Base-by-base conservation (phyloP, 2,113 vertebrate genomes). In the Ochotona princeps region DNA sequence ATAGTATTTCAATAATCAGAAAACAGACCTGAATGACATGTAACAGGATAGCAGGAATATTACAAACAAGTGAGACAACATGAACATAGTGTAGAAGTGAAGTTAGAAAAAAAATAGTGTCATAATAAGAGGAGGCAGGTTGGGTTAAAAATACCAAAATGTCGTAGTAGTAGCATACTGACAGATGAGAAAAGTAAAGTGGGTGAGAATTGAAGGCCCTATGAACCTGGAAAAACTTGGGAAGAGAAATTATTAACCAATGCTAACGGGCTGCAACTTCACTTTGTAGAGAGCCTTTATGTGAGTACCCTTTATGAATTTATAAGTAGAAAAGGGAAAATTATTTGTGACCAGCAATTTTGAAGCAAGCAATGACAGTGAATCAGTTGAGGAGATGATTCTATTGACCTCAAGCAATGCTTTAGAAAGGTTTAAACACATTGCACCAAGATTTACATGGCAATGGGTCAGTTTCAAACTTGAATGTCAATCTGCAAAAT, bases 341-440 rank as follows among this genome's bases (percentile, higher is more conserved):
- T 20, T 91, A 14, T 83, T 75, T 87, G 44, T 26, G 30, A 85
- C 49, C 1, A 76, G 8, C 7, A 51, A 54, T 80, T 83, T 89
- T 47, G 86, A 90, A 67, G 49, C 86, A 26, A 86, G 80, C 51
- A 63, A 78, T 91, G 7, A 82, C 54, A 66, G 14, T 69, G 57
- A 57, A 3, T 70, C 4, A 32, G 35, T 44, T 84, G 60, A 82
- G 18, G 94, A 67, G 67, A 23, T 65, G 49, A 89, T 80, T 86
- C 38, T 94, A 30, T 11, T 20, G 18, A 69, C 26, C n/a, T 91
- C 92, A 75, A 91, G 70, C 28, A 86, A 76, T 79, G 82, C 17
- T 69, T 73, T 85, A 61, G 61, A 87, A 75, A 60, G n/a, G 0
- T 67, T 63, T 57, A 87, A 94, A 49, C 72, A 75, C 74, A 81